phyloP scores from a whole-genome alignment of 2,888 invertebrate genomes.

The Nudaria mundana region DNA sequence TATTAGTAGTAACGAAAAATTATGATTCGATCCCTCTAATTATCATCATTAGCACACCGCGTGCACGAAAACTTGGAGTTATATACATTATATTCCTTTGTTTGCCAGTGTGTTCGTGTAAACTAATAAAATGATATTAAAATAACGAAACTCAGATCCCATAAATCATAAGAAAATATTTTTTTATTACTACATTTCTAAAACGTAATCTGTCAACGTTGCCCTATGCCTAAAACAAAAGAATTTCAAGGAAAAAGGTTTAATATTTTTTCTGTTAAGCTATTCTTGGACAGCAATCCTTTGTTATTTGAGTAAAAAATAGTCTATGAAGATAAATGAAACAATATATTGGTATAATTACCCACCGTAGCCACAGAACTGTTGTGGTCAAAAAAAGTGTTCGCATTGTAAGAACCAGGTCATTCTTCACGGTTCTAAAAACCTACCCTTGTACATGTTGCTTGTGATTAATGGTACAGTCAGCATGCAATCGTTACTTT shows the following conservation, averaged over 20 bases:
- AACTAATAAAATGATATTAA: too few relatives aligned
- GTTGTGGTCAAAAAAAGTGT: constrained; percentile 13
- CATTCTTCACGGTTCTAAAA: constrained; percentile 41
- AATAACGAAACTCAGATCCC: too few relatives aligned
- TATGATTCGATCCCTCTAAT: too few relatives aligned
- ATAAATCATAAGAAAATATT: not conserved
- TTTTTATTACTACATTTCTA: not conserved
- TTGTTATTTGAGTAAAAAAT: constrained; percentile 3
- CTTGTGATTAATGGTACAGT: constrained; percentile 74
- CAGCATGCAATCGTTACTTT: constrained; percentile 80
- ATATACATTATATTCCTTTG: too few relatives aligned
- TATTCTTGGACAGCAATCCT: not conserved
- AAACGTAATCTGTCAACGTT: constrained; percentile 1
- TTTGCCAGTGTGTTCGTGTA: too few relatives aligned
- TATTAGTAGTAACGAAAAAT: too few relatives aligned
- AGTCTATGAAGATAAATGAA: constrained; percentile 14
- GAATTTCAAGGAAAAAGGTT: not conserved
- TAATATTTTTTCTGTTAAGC: not conserved
- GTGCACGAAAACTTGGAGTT: too few relatives aligned
- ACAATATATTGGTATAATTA: constrained; percentile 11
- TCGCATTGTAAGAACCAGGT: constrained; percentile 24
- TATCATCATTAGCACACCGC: too few relatives aligned
- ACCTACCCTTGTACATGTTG: constrained; percentile 38
- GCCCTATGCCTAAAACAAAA: not conserved
- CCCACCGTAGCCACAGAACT: constrained; percentile 7